Base-by-base conservation (phyloP, 2,888 invertebrate genomes). In the Phanerotoma sp. region DNA sequence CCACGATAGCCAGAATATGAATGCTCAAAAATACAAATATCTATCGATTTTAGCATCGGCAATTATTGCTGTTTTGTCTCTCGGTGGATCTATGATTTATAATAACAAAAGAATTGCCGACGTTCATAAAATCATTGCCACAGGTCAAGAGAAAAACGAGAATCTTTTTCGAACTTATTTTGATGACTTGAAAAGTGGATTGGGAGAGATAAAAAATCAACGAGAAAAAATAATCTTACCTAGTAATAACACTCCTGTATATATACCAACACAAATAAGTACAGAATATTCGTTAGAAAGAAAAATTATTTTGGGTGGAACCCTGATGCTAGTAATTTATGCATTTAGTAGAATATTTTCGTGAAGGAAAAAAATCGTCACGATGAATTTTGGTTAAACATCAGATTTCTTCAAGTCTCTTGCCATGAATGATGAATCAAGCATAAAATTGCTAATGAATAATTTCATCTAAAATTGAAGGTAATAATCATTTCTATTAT, bases 1-100 rank as follows among this genome's bases (percentile, higher is more conserved):
- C 58, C 77, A 77, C 22, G 75, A 75, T 46, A 68, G 65, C 20
- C 77, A 77, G 60, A 65, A 67, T 7, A 65, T 74, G 57, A 71
- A 71, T 56, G 70, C 73, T 4, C 72, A 73, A 49, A 75, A 73
- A 47, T 73, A 71, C 41, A 76, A 75, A 48, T 77, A 77, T 57
- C 22, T 77, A 21, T 77, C 77, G 2, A 70, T 77, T 33, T 25
- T 75, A 9, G 72, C 72, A 3, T 75, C 77, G 0, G 66, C 69
- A 6, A 18, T 61, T 7, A 51, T 75, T 22, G 74, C 73, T 3
- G 62, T 77, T 32, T 4, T 72, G 42, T 77, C 77, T 2, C 56
- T 77, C 16, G 61, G 65, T 15, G 71, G 67, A 11, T 74, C 76
- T 3, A 74, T 71, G 63, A 64, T 76, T 54, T 73, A 75, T 52